Conservation (phyloP, 2,888 invertebrate species). For the Perdita meconis region DNA sequence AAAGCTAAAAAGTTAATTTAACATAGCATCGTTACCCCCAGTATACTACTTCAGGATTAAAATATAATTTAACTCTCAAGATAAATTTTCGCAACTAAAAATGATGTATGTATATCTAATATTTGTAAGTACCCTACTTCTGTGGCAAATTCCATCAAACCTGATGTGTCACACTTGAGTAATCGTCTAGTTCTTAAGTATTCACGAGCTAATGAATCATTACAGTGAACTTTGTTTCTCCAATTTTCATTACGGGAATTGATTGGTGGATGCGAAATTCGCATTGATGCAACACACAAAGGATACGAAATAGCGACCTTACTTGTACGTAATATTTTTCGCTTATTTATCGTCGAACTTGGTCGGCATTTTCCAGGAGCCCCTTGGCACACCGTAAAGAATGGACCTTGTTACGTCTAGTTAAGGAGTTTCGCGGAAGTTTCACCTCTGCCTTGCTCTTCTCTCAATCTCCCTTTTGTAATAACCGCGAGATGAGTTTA, state of each 20-base stretch:
- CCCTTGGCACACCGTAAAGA: slow-evolving; percentile 67
- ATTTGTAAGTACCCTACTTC: no score
- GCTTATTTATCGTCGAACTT: slow-evolving; percentile 65
- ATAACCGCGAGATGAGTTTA: slow-evolving; percentile 76
- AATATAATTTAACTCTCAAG: no score
- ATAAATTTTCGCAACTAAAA: no score
- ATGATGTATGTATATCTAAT: no score
- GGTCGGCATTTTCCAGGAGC: slow-evolving; percentile 57
- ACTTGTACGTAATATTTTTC: slow-evolving; percentile 54
- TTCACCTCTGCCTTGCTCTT: slow-evolving; percentile 58
- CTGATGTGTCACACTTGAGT: no score
- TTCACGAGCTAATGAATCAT: neutral
- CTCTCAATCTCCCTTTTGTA: slow-evolving; percentile 71
- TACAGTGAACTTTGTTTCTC: neutral
- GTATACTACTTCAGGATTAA: no score
- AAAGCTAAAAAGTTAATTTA: no score
- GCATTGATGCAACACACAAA: slow-evolving; percentile 29
- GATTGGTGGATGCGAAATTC: slow-evolving; percentile 10
- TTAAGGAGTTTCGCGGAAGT: slow-evolving; percentile 75
- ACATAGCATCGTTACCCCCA: no score
- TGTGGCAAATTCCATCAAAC: no score
- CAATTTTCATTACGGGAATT: slow-evolving; percentile 8
- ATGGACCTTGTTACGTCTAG: slow-evolving; percentile 76
- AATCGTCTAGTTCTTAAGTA: no score
- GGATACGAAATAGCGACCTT: slow-evolving; percentile 12